phyloP scores from a whole-genome alignment of 2,888 invertebrate species.

The Nebria brevicollis region DNA sequence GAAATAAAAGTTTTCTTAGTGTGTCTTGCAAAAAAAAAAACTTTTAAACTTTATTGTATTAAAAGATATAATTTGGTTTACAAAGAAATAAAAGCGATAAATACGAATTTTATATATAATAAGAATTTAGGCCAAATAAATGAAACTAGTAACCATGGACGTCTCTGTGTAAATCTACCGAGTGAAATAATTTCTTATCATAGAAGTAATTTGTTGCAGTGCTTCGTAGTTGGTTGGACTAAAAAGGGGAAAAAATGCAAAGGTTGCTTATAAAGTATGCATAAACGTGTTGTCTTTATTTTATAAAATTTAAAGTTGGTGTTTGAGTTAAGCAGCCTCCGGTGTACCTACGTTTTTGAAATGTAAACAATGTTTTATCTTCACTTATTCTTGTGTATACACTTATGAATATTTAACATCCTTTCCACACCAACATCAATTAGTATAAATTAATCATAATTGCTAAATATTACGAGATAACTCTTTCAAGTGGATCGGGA shows the following conservation, averaged over 20 bases:
- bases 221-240: not conserved
- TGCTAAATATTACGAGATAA: slow-evolving; percentile 46
- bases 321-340: slow-evolving; percentile 38
- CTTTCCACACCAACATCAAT: slow-evolving; percentile 45
- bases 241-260: not conserved
- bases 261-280: slow-evolving; percentile 37
- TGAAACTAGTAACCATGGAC: too few relatives aligned
- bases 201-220: not conserved
- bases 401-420: slow-evolving; percentile 45
- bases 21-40: too few relatives aligned
- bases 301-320: slow-evolving; percentile 45
- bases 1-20: too few relatives aligned
- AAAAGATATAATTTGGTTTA: too few relatives aligned
- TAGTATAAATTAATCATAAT: slow-evolving; percentile 47
- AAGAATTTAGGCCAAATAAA: too few relatives aligned
- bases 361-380: slow-evolving; percentile 46
- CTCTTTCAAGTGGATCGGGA: slow-evolving; percentile 38
- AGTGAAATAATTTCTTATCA: too few relatives aligned
- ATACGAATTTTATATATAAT: too few relatives aligned
- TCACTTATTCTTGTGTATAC: slow-evolving; percentile 46
- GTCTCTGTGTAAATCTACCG: too few relatives aligned
- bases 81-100: too few relatives aligned
- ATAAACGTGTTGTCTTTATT: slow-evolving; percentile 46
- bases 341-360: slow-evolving; percentile 39
- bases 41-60: too few relatives aligned